Conservation (phyloP, 2,797 vertebrate species). For the Heliangelus exortis region DNA sequence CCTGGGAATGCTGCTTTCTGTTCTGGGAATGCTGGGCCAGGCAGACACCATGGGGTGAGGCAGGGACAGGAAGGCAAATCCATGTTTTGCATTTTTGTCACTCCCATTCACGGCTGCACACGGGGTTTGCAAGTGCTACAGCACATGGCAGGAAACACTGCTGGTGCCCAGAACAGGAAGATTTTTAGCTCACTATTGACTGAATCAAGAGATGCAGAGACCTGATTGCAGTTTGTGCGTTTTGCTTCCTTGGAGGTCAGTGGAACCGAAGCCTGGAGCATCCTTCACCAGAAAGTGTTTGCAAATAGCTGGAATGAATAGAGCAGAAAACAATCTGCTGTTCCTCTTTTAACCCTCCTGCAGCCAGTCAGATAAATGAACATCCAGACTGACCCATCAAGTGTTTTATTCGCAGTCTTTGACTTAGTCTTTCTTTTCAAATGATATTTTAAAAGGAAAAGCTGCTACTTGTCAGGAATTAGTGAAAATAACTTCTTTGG, state of each 20-base stretch:
- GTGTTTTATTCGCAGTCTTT: not conserved
- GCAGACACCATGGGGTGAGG: not conserved
- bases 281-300: not conserved
- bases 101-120: conserved; percentile 35
- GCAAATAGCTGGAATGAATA: not conserved
- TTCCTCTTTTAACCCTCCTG: not conserved
- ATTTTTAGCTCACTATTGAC: conserved; percentile 56
- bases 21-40: not conserved
- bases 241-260: conserved; percentile 10
- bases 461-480: not conserved
- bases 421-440: conserved; percentile 21
- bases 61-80: conserved; percentile 54
- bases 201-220: conserved; percentile 22
- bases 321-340: not conserved
- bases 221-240: conserved; percentile 25
- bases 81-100: conserved; percentile 43
- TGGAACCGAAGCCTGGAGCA: not conserved
- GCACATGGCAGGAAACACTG: conserved; percentile 48
- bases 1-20: not conserved
- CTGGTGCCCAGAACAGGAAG: conserved; percentile 49
- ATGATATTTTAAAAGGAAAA: conserved; percentile 6
- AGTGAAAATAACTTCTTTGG: not conserved
- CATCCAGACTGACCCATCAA: not conserved
- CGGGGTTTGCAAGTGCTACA: conserved; percentile 44
- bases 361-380: conserved; percentile 2